A percentile compares a stretch with the other conserved stretches of the same genome.
Conservation (phyloP, 1,140 invertebrate genomes). For the Zeugodacus cucurbitae region DNA sequence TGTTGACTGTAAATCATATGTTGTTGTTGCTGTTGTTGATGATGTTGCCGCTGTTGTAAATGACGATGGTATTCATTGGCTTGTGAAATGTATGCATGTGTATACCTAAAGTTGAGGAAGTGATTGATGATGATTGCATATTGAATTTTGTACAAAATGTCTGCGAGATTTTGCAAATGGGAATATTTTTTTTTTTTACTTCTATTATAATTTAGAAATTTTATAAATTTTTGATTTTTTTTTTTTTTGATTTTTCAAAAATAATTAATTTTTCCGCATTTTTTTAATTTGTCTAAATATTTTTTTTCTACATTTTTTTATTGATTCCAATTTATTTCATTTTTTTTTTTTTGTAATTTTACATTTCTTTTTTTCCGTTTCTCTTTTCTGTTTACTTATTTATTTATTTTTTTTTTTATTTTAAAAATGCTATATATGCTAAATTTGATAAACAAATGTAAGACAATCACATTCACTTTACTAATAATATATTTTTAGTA, state of each 20-base stretch:
- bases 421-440: background rate
- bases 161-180: background rate
- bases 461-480: background rate
- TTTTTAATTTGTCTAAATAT: too few relatives aligned
- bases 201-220: background rate
- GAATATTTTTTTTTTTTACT: too few relatives aligned
- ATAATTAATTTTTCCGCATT: background rate
- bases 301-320: background rate
- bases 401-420: background rate
- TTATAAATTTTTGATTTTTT: too few relatives aligned
- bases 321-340: background rate
- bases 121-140: slow-evolving; percentile 38
- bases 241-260: background rate
- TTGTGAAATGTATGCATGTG: slow-evolving; percentile 65
- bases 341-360: background rate
- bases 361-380: background rate
- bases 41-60: slow-evolving; percentile 50
- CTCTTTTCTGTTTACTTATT: background rate
- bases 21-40: slow-evolving; percentile 52
- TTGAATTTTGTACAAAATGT: slow-evolving; percentile 37
- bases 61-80: slow-evolving; percentile 64
- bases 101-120: slow-evolving; percentile 59
- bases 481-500: background rate
- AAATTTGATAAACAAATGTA: background rate
- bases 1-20: slow-evolving; percentile 46